Conservation (phyloP, 2,888 invertebrate genomes). For the Eupithecia abbreviata region DNA sequence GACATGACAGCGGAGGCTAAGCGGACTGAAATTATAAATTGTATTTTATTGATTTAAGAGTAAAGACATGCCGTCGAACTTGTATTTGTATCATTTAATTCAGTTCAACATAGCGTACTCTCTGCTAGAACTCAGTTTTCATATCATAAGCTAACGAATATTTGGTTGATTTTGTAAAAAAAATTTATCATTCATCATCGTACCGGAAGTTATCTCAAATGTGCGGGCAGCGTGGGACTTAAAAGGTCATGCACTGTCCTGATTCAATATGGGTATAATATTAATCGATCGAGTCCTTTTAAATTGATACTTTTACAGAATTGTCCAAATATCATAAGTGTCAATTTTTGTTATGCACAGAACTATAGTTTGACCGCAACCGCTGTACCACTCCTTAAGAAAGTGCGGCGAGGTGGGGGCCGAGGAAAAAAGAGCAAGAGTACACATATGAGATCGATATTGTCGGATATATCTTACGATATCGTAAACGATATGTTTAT, state of each 20-base stretch:
- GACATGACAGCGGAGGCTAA: constrained; percentile 55
- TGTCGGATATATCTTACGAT: no score
- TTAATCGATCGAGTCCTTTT: background rate
- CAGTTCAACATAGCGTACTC: background rate
- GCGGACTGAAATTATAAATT: constrained; percentile 53
- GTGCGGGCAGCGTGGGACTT: no score
- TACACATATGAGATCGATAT: no score
- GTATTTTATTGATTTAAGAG: background rate
- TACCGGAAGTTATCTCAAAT: no score
- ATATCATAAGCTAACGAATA: background rate
- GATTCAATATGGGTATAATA: no score
- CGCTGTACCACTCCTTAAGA: no score
- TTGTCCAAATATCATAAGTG: background rate
- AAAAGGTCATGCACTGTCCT: no score
- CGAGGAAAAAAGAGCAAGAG: no score
- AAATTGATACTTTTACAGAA: background rate
- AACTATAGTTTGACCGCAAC: no score
- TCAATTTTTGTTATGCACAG: constrained; percentile 15
- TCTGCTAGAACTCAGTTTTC: background rate
- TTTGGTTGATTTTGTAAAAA: constrained; percentile 12
- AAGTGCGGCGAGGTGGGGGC: no score
- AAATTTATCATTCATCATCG: background rate
- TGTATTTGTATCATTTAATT: background rate
- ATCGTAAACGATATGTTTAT: no score
- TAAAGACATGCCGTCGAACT: background rate